Base-by-base conservation (phyloP, 2,113 vertebrate species). In the Nyctereutes procyonoides region DNA sequence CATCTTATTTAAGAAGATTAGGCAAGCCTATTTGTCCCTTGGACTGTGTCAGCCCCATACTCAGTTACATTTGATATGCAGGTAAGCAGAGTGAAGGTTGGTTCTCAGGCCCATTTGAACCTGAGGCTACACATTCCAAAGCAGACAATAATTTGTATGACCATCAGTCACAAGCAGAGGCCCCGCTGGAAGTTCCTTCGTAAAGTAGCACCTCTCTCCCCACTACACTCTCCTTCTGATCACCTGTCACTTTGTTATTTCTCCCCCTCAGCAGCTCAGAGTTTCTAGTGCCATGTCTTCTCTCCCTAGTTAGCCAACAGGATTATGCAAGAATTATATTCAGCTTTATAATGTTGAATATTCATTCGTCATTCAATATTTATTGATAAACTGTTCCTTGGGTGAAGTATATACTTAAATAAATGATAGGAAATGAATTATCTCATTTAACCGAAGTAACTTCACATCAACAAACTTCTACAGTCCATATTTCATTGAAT, bases 401-500 rank as follows among this genome's bases (percentile, higher is more conserved):
- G 30, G 6, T 58, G 76, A 67, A 79, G 13, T 69, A 20, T 83
- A 43, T 35, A 65, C 69, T 81, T 62, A 96, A 73, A 84, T n/a
- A 81, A 83, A 51, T 43, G 4, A 73, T 30, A 60, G 48, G 55
- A 90, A 86, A 63, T 71, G 32, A 69, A 82, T 58, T 11, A 30
- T 67, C 51, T 98, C 65, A 22, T 30, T 86, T 67, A 95, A 73
- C 62, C 56, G 32, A 73, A 53, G 60, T 81, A 77, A 85, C 24
- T 7, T 80, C 77, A 74, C 35, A 28, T 58, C 55, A 55, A 53
- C 2, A 51, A 91, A 87, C 48, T 60, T 73, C 17, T 83, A 87
- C 69, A 95, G 65, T 95, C 87, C 88, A 0, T 79, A n/a, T 81
- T 90, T 73, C 65, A 89, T n/a, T 69, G 26, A 93, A 77, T 82